A percentile compares a stretch with the other conserved stretches of the same genome.
phyloP scores from a whole-genome alignment of 2,113 vertebrate species.

The Chlamydotis undulata region DNA sequence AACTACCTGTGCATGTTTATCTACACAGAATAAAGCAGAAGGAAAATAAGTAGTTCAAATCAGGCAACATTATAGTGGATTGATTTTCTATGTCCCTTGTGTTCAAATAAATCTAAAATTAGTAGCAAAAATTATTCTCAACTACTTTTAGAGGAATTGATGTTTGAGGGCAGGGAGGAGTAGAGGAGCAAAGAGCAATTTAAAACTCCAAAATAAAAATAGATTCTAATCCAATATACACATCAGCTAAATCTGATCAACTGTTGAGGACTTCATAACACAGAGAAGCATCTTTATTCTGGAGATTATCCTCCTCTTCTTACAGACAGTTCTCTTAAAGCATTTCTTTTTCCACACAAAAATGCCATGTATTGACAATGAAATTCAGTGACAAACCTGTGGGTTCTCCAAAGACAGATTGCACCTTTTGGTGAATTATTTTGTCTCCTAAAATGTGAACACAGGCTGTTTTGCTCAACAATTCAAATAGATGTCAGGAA shows the following conservation, averaged over 20 bases:
- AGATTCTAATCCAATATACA: neutral
- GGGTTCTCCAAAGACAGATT: conserved; percentile 28
- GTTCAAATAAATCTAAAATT: neutral
- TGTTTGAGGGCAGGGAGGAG: accelerated
- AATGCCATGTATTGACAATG: neutral
- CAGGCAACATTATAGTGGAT: neutral
- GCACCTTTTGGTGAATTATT: conserved; percentile 33
- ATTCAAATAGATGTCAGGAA: conserved; percentile 41
- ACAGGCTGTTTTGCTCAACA: conserved; percentile 41
- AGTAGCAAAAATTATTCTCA: neutral
- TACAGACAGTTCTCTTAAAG: neutral
- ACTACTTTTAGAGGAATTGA: neutral
- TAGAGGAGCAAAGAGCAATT: neutral
- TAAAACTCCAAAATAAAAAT: neutral
- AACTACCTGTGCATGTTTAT: neutral
- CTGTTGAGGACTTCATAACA: neutral
- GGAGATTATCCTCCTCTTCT: neutral
- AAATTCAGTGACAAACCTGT: conserved; percentile 47
- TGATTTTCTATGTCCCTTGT: neutral
- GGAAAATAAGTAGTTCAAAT: neutral
- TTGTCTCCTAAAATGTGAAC: conserved; percentile 6
- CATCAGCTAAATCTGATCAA: neutral
- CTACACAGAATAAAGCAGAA: neutral
- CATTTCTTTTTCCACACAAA: neutral
- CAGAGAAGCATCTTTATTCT: neutral